Conservation (phyloP, 2,888 invertebrate species). For the Odontothrips loti region DNA sequence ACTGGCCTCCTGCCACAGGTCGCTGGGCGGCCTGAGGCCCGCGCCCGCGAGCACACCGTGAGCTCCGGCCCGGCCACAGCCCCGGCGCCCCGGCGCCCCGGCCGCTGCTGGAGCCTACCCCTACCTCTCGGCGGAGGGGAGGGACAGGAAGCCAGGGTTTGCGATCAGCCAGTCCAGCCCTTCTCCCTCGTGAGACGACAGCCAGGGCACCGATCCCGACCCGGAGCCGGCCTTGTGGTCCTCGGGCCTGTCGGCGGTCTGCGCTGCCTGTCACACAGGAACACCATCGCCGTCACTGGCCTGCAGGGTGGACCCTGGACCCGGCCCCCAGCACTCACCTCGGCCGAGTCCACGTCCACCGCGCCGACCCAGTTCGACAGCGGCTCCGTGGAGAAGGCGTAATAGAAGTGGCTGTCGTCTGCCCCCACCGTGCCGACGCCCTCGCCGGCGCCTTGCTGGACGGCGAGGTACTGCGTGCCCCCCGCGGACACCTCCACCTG, state of each 20-base stretch:
- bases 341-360: neutral
- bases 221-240: neutral
- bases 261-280: too few relatives aligned
- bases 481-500: constrained; percentile 18
- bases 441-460: neutral
- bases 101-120: neutral
- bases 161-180: neutral
- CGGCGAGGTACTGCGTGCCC: neutral
- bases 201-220: constrained; percentile 1
- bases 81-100: neutral
- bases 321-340: neutral
- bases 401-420: neutral
- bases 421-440: too few relatives aligned
- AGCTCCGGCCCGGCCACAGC: neutral
- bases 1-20: constrained; percentile 1
- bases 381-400: neutral
- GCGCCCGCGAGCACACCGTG: neutral
- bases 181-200: constrained; percentile 8
- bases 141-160: neutral
- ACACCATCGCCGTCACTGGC: too few relatives aligned
- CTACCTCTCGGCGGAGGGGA: neutral
- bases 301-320: too few relatives aligned
- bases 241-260: too few relatives aligned
- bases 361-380: neutral
- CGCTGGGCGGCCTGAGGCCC: neutral